Evolutionary conservation across 2,888 invertebrate species (phyloP).

Genomic region (Callimorpha dominula): DNA sequence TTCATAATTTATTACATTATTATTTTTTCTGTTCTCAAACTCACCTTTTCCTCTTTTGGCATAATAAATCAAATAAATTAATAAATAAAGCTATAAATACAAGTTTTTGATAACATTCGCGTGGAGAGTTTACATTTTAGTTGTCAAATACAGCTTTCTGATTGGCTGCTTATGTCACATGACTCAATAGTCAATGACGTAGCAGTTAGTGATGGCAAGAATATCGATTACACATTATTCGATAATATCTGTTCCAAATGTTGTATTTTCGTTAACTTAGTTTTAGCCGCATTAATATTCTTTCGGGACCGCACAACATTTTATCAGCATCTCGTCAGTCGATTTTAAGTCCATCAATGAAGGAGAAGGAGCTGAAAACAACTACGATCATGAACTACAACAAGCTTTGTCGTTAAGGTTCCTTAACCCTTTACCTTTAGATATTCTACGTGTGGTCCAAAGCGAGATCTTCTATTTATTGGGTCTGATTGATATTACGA

Average conservation of each 20-base stretch:
- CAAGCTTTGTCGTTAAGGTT: not conserved
- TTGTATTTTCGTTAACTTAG: not conserved
- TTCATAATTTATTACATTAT: constrained; percentile 22
- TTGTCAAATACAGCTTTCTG: constrained; percentile 53
- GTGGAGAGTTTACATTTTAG: constrained; percentile 70
- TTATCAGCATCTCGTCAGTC: not conserved
- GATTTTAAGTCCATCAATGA: not conserved
- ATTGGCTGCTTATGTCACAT: constrained; percentile 70
- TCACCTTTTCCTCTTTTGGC: constrained; percentile 76
- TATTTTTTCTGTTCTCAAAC: constrained; percentile 48
- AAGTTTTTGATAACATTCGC: constrained; percentile 69
- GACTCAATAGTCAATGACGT: constrained; percentile 64
- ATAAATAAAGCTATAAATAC: constrained; percentile 69
- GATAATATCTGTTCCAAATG: not conserved
- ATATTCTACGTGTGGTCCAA: too few species aligned
- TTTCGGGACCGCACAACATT: not conserved
- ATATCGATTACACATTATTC: constrained; percentile 32
- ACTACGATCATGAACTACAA: not conserved
- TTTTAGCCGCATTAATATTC: not conserved
- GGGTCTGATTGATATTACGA: too few species aligned
- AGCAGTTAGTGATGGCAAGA: constrained; percentile 56
- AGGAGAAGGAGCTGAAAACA: not conserved
- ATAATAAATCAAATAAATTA: constrained; percentile 61
- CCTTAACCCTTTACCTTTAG: not conserved
- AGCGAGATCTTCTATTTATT: too few species aligned